These are phyloP conservation scores for Caranx melampygus DNA, from an alignment of 2,113 vertebrate species.

Conservation along the genomic window DNA sequence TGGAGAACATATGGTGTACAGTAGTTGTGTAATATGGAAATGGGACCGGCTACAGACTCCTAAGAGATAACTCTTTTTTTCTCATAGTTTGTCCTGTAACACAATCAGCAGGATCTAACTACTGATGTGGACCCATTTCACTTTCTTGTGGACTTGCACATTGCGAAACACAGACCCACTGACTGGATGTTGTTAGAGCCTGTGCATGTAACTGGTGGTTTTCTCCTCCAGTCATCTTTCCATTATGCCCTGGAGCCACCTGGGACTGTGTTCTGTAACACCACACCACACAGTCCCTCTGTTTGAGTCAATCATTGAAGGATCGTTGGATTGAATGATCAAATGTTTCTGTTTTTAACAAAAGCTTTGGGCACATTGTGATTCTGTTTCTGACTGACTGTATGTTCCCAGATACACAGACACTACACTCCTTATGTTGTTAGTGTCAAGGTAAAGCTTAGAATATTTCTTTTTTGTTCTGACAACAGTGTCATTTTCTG, in stretches of 20 bases:
- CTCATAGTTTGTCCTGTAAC: neutral
- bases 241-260: slow-evolving; percentile 32
- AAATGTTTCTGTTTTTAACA: slow-evolving; percentile 11
- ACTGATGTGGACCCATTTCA: slow-evolving; percentile 1
- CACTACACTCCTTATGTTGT: neutral
- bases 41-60: neutral
- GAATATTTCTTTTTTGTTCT: too few species aligned
- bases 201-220: slow-evolving; percentile 27
- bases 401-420: neutral
- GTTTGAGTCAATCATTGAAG: slow-evolving; percentile 28
- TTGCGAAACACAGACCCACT: slow-evolving; percentile 51
- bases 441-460: too few species aligned
- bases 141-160: slow-evolving; percentile 52
- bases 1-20: neutral
- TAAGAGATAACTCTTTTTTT: neutral
- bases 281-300: slow-evolving; percentile 6
- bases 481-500: too few species aligned
- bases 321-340: slow-evolving; percentile 14
- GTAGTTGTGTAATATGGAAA: neutral
- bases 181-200: slow-evolving; percentile 8
- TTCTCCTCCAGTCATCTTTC: slow-evolving; percentile 50
- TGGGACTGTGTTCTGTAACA: slow-evolving; percentile 47
- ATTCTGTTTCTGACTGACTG: slow-evolving; percentile 1
- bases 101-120: neutral
- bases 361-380: neutral